Conservation (phyloP, 2,888 invertebrate genomes). For the Melanostoma scalare region DNA sequence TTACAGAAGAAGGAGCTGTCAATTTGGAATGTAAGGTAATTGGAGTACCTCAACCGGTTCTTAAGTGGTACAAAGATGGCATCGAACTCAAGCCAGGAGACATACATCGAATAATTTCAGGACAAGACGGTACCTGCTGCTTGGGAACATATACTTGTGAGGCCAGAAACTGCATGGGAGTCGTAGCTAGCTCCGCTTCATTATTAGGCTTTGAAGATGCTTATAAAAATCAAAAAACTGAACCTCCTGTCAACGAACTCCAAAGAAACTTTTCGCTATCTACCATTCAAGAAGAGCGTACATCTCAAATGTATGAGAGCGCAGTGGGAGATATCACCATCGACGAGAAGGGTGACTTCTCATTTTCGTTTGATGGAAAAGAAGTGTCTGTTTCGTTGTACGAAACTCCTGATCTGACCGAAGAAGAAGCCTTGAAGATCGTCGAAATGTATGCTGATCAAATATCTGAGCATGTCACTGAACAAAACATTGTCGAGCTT, state of each 20-base stretch:
- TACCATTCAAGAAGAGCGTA: slow-evolving; percentile 94
- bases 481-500: slow-evolving; percentile 92
- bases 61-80: slow-evolving; percentile 97
- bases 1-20: slow-evolving; percentile 93
- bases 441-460: slow-evolving; percentile 97
- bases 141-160: slow-evolving; percentile 95
- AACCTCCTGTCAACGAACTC: slow-evolving; percentile 82
- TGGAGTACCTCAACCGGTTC: slow-evolving; percentile 93
- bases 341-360: slow-evolving; percentile 92
- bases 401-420: slow-evolving; percentile 95
- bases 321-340: slow-evolving; percentile 89
- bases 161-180: slow-evolving; percentile 95
- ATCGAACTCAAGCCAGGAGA: slow-evolving; percentile 94
- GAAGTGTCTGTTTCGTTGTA: slow-evolving; percentile 95
- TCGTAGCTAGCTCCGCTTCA: slow-evolving; percentile 93
- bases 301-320: slow-evolving; percentile 93
- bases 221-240: slow-evolving; percentile 83
- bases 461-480: slow-evolving; percentile 92
- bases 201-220: slow-evolving; percentile 93
- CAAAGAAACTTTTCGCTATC: slow-evolving; percentile 92
- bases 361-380: slow-evolving; percentile 95
- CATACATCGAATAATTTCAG: slow-evolving; percentile 94
- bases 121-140: slow-evolving; percentile 94
- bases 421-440: slow-evolving; percentile 95
- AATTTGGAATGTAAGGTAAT: slow-evolving; percentile 96